Evolutionary conservation across 2,113 vertebrate genomes (phyloP), one percentile per base, ranked within the genome.

Genomic region (Lampris incognitus): DNA sequence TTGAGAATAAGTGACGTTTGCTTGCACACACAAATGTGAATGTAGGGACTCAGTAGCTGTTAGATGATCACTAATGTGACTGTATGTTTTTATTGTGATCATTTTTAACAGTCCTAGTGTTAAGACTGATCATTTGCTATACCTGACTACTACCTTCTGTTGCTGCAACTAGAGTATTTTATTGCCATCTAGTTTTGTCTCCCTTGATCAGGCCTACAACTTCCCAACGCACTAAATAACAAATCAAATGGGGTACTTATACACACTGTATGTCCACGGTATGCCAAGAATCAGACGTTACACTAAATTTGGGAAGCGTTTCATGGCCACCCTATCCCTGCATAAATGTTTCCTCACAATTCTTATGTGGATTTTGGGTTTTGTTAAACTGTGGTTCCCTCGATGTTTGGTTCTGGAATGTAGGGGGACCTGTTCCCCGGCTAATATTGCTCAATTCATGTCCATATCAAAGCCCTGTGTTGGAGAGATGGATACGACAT

Each of bases 71-170:
- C 57, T 52, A 39, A 67, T 36, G 44, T 52, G 54, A 62, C 69
- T 66, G 41, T 63, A 9, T 52, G 68, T 82, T 82, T 54, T 87
- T 82, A 85, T 52, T 55, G 61, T 54, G 36, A 72, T 78, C n/a
- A 62, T 40, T 90, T 86, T 81, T 72, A 88, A 81, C 57, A 50
- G 80, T 71, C 69, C 41, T 24, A 63, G 11, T 46, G 13, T 24
- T 24, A 42, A 61, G 57, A 87, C 78, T 77, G 78, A 78, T 40
- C 79, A 63, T 50, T 24, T 61, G 11, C 69, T 36, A 55, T 46
- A 65, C 52, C 7, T 75, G 48, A 74, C 84, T 81, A 73, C 76
- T 74, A 5, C 37, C 41, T 11, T 13, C 2, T 24, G 41, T 54
- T 11, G 59, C 38, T 57, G 58, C 52, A 69, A 37, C 66, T 6